Evolutionary conservation across 2,113 vertebrate species (phyloP).

Genomic region (Vulpes lagopus): DNA sequence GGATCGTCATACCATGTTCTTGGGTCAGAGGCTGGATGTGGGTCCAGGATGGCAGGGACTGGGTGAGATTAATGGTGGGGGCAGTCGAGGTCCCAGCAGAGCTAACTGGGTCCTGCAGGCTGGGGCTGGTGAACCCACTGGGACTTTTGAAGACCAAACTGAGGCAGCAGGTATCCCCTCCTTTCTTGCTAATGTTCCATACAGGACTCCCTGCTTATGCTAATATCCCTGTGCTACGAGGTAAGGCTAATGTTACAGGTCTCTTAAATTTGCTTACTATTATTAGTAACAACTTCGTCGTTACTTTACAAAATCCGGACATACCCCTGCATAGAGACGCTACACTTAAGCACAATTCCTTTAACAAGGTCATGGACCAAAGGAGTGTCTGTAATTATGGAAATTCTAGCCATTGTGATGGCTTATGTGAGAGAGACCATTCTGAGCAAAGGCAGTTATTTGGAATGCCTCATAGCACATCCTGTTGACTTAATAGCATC

Average conservation of each 20-base stretch:
- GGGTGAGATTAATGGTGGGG: neutral
- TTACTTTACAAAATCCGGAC: neutral
- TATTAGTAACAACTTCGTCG: neutral
- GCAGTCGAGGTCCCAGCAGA: neutral
- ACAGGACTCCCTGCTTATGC: neutral
- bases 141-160: neutral
- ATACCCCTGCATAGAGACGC: rapidly evolving
- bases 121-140: neutral
- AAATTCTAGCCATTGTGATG: neutral
- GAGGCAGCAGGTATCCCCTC: neutral
- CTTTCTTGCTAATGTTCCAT: neutral
- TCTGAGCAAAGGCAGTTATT: neutral
- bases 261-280: neutral
- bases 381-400: neutral
- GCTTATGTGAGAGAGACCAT: neutral
- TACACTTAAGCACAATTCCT: neutral
- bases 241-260: neutral
- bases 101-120: neutral
- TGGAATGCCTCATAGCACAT: neutral
- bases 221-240: neutral
- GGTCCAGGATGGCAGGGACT: neutral
- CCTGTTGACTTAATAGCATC: neutral
- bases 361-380: neutral
- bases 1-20: neutral
- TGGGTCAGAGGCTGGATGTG: neutral